Evolutionary conservation across 2,113 vertebrate genomes (phyloP).

Genomic region (Gnathonemus echidnorhynchus): DNA sequence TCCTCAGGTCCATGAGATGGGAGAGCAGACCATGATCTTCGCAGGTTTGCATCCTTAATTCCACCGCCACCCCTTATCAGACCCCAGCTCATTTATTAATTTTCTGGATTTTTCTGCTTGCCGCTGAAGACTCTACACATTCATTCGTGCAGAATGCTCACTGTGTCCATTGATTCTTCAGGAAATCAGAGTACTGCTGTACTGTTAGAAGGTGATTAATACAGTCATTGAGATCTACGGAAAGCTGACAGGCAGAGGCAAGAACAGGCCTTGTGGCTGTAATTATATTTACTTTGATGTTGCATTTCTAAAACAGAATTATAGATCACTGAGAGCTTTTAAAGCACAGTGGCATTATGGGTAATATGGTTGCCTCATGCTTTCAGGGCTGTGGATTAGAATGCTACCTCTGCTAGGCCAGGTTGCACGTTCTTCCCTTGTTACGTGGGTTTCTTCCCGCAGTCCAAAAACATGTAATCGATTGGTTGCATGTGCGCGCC

Average conservation of each 20-base stretch:
- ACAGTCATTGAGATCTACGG: not conserved
- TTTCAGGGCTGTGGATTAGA: not conserved
- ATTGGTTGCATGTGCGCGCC: not conserved
- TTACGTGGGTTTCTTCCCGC: not conserved
- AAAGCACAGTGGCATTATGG: not conserved
- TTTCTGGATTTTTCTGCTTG: not conserved
- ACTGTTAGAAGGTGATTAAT: not conserved
- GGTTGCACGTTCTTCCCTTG: not conserved
- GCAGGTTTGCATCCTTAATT: not conserved
- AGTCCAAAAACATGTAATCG: not conserved
- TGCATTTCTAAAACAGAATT: not conserved
- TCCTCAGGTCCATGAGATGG: not conserved
- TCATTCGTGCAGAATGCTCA: not conserved
- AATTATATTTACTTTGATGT: not conserved
- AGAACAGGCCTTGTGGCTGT: not conserved
- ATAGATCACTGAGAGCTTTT: not conserved
- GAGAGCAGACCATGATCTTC: not conserved
- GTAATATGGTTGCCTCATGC: not conserved
- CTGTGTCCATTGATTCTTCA: not conserved
- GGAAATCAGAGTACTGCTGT: not conserved
- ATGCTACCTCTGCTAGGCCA: not conserved
- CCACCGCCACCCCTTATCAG: not conserved
- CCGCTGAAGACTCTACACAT: not conserved
- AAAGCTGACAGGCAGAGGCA: not conserved
- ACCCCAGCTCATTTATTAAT: not conserved